Evolutionary conservation across 2,888 invertebrate species (phyloP), one percentile per base, ranked within the genome.

Genomic region (Zaprionus lineosus): DNA sequence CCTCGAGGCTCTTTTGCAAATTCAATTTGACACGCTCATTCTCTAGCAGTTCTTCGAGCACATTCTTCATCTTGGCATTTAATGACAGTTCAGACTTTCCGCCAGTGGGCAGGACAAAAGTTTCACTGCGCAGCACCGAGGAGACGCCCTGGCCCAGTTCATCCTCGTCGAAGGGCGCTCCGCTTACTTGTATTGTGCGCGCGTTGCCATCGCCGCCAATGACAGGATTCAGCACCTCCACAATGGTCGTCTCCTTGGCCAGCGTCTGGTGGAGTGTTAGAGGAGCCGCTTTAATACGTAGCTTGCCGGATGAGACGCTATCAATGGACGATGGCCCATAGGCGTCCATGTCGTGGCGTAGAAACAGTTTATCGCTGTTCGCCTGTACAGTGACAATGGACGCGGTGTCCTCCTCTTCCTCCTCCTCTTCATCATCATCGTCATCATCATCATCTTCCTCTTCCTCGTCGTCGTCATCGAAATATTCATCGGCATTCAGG

Each of bases 381-480:
- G 89, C 88, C 64, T 91, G 90, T 43, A 91, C 91, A 29, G 91
- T 90, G 9, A 91, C 90, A 74, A 91, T 91, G 11, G 90, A 90
- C 66, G 90, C 89, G 46, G 90, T 92, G 88, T 89, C 92, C 86
- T 92, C 91, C 56, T 92, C 92, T 8, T 92, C 92, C 82, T 90
- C 90, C 7, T 91, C 90, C 3, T 90, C 76, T 26, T 84, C 79
- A 15, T 60, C 89, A 9, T 60, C 89, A 55, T 74, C 89, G 72
- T 86, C 88, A 74, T 77, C 89, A 0, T 74, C 71, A 1, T 53
- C 92, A 90, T 89, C 92, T 90, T 83, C 66, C 0, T 74, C 66
- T 2, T 61, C 58, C 1, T 60, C 41, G 1, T 63, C 72, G 0
- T 76, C 89, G 90, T 84, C 58, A n/a, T 69, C 74, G 28, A 65